phyloP scores from a whole-genome alignment of 2,113 vertebrate species.

The Anarhynchus alexandrinus region DNA sequence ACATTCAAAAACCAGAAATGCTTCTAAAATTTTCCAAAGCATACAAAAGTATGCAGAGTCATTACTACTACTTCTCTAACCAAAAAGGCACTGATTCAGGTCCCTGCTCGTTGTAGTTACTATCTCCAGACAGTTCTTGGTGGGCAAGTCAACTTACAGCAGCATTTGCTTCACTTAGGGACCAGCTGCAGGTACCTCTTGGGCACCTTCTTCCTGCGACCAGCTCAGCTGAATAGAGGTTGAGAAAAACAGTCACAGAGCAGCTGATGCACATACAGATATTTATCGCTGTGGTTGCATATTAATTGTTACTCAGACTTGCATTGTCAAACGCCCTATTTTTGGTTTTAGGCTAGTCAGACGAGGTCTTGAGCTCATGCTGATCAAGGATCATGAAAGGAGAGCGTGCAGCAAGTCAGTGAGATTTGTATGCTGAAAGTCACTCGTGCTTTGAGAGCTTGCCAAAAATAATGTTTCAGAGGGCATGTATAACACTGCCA shows the following conservation, averaged over 20 bases:
- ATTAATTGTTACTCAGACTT: neutral
- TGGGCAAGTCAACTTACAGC: neutral
- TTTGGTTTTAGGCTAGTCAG: neutral
- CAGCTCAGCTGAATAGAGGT: neutral
- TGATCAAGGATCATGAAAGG: constrained; percentile 32
- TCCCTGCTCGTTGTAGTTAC: neutral
- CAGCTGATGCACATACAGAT: neutral
- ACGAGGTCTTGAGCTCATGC: constrained; percentile 21
- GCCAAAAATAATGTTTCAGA: constrained; percentile 70
- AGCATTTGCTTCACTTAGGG: neutral
- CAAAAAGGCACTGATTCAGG: neutral
- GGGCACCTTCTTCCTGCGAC: neutral
- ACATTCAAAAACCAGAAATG: neutral
- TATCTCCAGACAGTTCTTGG: neutral
- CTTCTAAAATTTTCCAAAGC: neutral
- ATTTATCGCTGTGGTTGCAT: neutral
- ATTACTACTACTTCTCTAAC: neutral
- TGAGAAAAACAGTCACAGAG: neutral
- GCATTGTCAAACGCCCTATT: neutral
- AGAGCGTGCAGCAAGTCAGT: constrained; percentile 25
- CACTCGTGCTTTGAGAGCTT: constrained; percentile 54
- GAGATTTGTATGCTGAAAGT: constrained; percentile 66
- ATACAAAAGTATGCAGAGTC: neutral
- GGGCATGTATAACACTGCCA: constrained; percentile 67
- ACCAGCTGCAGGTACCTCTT: neutral